Base-by-base conservation (phyloP, 2,113 vertebrate genomes). In the Apistogramma diplotaenia region DNA sequence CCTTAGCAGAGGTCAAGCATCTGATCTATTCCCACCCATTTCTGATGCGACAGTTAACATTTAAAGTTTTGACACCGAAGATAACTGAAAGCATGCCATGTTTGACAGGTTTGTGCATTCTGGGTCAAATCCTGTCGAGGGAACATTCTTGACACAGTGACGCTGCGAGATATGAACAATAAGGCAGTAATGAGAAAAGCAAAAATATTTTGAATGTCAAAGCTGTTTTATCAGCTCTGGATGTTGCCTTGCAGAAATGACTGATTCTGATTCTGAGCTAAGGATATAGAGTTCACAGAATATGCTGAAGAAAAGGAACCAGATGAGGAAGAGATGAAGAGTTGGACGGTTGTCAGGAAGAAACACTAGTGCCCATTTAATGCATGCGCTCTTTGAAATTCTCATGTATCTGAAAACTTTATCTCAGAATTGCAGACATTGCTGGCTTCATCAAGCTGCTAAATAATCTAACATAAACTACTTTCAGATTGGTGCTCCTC, bases 1-100 rank as follows among this genome's bases (percentile, higher is more conserved):
- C 87, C 90, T 92, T 88, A 87, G 88, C 82, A 77, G 77, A 88
- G 85, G 91, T 93, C 87, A 91, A 93, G 93, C 91, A 91, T 93
- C 91, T 74, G 83, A 87, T 92, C 77, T 53, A 85, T 85, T 86
- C 77, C 86, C 89, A 88, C 89, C 91, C 84, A 81, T 81, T 90
- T 91, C 84, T 92, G 86, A 92, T 89, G 79, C 81, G 91, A 85
- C 88, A 91, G 87, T 49, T 71, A 33, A 92, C 79, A 80, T 76
- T 78, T 90, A 81, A 61, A 81, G 89, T 90, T 91, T 90, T 79
- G 79, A 85, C 67, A 86, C 76, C 23, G 27, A 79, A 85, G 85
- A 88, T 90, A 89, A 93, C 85, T 80, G 89, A 83, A 83, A 88
- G 67, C 89, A 92, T 71, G 67, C 54, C 46, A 2, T 88, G 86